These are phyloP conservation scores for Spicauda simplicius DNA, from an alignment of 2,888 invertebrate genomes.

Conservation along the genomic window DNA sequence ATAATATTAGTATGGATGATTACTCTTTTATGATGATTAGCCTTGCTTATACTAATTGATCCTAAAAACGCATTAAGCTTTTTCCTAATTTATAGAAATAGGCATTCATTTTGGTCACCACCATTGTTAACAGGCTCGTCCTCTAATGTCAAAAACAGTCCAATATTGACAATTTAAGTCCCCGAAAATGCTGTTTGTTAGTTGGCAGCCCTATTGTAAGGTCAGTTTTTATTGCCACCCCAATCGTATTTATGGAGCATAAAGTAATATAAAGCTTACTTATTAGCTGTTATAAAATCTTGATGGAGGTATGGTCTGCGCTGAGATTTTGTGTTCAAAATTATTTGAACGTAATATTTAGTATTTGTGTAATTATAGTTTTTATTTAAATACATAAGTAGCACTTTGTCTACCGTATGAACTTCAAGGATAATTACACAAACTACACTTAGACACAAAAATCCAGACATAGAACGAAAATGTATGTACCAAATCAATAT, in stretches of 20 bases:
- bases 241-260: slow-evolving; percentile 31
- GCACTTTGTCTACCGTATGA: too few relatives aligned
- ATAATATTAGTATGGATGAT: too few relatives aligned
- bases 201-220: slow-evolving; percentile 27
- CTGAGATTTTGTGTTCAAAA: slow-evolving; percentile 20
- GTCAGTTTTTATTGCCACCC: slow-evolving; percentile 30
- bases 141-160: neutral
- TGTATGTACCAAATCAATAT: too few relatives aligned
- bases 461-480: too few relatives aligned
- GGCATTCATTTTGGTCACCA: neutral
- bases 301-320: slow-evolving; percentile 13
- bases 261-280: slow-evolving; percentile 33
- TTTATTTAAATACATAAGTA: too few relatives aligned
- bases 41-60: too few relatives aligned
- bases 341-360: neutral
- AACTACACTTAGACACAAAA: too few relatives aligned
- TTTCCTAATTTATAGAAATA: too few relatives aligned
- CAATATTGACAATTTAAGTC: neutral
- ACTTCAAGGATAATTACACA: too few relatives aligned
- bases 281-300: slow-evolving; percentile 30
- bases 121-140: neutral
- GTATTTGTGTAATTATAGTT: neutral
- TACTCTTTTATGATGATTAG: too few relatives aligned
- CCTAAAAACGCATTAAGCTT: too few relatives aligned
- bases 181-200: neutral